Evolutionary conservation across 2,888 invertebrate species (phyloP).

Genomic region (Quadroppia sp.): DNA sequence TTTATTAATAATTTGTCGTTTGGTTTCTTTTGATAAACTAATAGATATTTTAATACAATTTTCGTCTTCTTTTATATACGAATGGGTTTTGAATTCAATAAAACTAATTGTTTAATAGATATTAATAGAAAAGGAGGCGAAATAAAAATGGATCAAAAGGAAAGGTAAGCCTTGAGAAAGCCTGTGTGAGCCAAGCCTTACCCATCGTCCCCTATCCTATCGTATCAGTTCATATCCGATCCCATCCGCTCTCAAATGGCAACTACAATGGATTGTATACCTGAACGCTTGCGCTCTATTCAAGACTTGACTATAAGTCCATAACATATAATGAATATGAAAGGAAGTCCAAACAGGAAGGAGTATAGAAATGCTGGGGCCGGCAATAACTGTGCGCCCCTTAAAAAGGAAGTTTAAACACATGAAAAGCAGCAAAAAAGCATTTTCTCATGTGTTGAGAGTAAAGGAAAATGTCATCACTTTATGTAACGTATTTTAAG

Average conservation of each 20-base stretch:
- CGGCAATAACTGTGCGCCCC: background rate
- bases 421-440: slow-evolving; percentile 38
- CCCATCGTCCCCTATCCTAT: slow-evolving; percentile 30
- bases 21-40: background rate
- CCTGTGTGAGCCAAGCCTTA: slow-evolving; percentile 23
- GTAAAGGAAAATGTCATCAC: slow-evolving; percentile 29
- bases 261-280: slow-evolving; percentile 34
- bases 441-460: slow-evolving; percentile 36
- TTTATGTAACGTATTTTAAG: slow-evolving; percentile 20
- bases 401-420: slow-evolving; percentile 35
- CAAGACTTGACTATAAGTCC: background rate
- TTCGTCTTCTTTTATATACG: background rate
- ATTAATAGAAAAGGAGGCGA: background rate
- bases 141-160: slow-evolving; percentile 5
- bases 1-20: too few relatives aligned
- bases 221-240: slow-evolving; percentile 12
- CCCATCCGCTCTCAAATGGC: slow-evolving; percentile 18
- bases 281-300: slow-evolving; percentile 36
- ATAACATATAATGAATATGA: slow-evolving; percentile 33
- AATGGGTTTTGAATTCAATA: background rate
- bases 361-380: slow-evolving; percentile 25
- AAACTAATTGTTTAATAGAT: slow-evolving; percentile 9
- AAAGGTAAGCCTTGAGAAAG: background rate
- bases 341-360: slow-evolving; percentile 38
- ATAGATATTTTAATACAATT: background rate